Evolutionary conservation across 1,140 invertebrate species (phyloP).

Genomic region (Chelonus insularis): DNA sequence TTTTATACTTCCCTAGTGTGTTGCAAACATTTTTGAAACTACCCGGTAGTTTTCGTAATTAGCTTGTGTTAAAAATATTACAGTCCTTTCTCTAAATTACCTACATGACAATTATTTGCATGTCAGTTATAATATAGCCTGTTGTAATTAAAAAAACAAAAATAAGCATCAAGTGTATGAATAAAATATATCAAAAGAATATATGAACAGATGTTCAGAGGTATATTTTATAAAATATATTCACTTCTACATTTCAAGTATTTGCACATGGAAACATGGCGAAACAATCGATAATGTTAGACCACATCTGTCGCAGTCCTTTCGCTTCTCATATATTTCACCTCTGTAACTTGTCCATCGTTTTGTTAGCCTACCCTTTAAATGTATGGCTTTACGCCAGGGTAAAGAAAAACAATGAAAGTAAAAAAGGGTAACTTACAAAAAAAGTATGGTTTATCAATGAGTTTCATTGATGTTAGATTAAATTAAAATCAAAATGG

Average conservation of each 20-base stretch:
- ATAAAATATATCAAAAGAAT: not conserved
- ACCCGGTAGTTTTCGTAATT: not conserved
- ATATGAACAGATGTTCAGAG: not conserved
- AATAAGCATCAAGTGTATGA: not conserved
- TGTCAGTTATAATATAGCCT: not conserved
- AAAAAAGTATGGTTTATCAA: too few species aligned
- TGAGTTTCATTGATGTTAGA: too few species aligned
- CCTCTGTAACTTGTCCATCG: not conserved
- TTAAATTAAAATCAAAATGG: too few species aligned
- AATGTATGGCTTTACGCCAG: not conserved
- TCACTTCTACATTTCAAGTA: not conserved
- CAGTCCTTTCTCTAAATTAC: not conserved
- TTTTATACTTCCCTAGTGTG: not conserved
- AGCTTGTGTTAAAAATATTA: not conserved
- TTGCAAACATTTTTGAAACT: not conserved
- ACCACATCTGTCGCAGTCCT: not conserved
- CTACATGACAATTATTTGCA: conserved; percentile 1
- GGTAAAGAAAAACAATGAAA: not conserved
- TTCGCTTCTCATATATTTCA: too few species aligned
- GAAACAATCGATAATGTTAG: not conserved
- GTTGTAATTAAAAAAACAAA: not conserved
- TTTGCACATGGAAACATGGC: not conserved
- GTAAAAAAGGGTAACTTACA: not conserved
- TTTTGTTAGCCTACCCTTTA: not conserved
- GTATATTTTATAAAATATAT: not conserved